Percentiles rank a stretch among this genome's conserved stretches.
Conservation (phyloP, 2,888 invertebrate species). For the Sinohyriopsis cumingii region DNA sequence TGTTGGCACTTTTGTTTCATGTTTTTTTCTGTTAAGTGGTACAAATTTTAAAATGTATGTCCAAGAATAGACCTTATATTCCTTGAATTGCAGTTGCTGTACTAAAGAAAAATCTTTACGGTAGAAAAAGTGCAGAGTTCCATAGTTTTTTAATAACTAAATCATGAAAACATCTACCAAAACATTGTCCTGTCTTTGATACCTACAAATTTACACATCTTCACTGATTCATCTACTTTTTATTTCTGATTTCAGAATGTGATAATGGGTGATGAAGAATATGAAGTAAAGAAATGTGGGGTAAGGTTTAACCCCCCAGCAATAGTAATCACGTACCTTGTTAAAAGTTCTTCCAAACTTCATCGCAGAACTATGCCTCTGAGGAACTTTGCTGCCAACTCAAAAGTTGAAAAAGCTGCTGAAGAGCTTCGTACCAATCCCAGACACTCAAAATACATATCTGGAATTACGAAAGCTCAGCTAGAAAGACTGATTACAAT, state of each 20-base stretch:
- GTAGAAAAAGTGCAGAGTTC: too few species aligned
- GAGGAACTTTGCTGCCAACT: constrained; percentile 71
- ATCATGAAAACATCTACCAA: too few species aligned
- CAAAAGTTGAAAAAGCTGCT: constrained; percentile 66
- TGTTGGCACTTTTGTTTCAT: too few species aligned
- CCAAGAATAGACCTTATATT: too few species aligned
- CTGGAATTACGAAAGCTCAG: constrained; percentile 68
- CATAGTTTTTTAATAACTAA: too few species aligned
- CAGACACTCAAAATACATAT: constrained; percentile 70
- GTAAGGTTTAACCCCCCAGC: constrained; percentile 71
- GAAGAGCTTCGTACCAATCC: constrained; percentile 66
- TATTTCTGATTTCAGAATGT: constrained; percentile 21
- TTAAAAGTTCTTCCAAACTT: constrained; percentile 56
- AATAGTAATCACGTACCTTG: constrained; percentile 67
- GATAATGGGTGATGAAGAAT: constrained; percentile 30
- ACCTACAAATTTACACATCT: too few species aligned
- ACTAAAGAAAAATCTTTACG: too few species aligned
- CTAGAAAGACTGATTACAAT: constrained; percentile 73
- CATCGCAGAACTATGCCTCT: constrained; percentile 73
- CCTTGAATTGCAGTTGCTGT: too few species aligned
- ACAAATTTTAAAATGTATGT: too few species aligned
- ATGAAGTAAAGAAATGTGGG: constrained; percentile 67
- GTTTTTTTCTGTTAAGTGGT: too few species aligned
- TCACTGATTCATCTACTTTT: neutral
- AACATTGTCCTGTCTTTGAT: too few species aligned